Evolutionary conservation across 2,797 vertebrate genomes (phyloP).

Genomic region (Sebastes steindachneri): DNA sequence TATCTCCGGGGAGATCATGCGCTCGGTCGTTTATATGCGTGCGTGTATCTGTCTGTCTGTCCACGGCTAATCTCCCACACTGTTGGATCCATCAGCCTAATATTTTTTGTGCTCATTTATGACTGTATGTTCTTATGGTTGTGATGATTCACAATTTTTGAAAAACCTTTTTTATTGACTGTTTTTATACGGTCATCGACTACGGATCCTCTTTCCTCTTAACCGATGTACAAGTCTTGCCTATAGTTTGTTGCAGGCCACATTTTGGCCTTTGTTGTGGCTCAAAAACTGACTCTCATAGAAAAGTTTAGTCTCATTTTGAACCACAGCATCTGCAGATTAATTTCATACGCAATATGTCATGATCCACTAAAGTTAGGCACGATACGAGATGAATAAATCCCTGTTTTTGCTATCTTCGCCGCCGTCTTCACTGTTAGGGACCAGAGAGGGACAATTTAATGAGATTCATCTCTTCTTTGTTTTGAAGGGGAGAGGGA

Average conservation of each 20-base stretch:
- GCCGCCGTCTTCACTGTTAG: neutral
- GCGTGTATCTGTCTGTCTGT: too few relatives aligned
- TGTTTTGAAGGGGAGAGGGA: neutral
- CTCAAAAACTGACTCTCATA: neutral
- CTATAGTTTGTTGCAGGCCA: too few relatives aligned
- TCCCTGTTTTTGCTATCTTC: neutral
- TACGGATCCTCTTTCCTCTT: neutral
- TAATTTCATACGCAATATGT: too few relatives aligned
- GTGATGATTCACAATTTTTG: neutral
- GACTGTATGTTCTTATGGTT: neutral
- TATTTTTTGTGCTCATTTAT: neutral
- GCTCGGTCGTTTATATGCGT: too few relatives aligned
- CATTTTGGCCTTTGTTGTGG: too few relatives aligned
- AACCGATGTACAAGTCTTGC: neutral
- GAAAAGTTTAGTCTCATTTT: neutral
- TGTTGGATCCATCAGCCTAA: too few relatives aligned
- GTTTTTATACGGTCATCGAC: neutral
- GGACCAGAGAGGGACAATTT: neutral
- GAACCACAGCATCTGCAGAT: too few relatives aligned
- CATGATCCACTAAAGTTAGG: too few relatives aligned
- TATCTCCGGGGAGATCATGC: neutral
- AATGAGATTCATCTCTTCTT: neutral
- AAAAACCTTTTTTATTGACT: too few relatives aligned
- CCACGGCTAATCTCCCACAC: too few relatives aligned
- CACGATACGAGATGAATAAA: too few relatives aligned